phyloP scores from a whole-genome alignment of 2,888 invertebrate genomes.

The Piscicola geometra region DNA sequence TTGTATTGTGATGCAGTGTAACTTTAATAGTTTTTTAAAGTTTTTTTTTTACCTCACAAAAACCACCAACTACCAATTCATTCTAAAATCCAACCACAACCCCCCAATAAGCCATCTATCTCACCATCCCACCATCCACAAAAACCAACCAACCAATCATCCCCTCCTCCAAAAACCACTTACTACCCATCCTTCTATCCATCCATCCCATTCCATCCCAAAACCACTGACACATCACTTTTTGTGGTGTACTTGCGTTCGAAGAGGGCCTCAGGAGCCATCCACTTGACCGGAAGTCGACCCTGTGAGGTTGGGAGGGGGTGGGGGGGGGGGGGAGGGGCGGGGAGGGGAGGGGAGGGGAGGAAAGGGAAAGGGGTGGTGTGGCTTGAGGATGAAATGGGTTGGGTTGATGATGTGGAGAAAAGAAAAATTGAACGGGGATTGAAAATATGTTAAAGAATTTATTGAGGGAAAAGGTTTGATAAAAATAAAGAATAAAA shows the following conservation, averaged over 20 bases:
- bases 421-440: too few relatives aligned
- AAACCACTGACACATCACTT: conserved; percentile 65
- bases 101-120: too few relatives aligned
- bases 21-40: neutral
- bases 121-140: too few relatives aligned
- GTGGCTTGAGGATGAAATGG: too few relatives aligned
- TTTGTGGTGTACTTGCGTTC: conserved; percentile 78
- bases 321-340: neutral
- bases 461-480: neutral
- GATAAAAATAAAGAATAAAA: neutral
- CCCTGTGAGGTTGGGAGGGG: conserved; percentile 59
- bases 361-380: too few relatives aligned
- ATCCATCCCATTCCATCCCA: neutral
- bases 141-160: too few relatives aligned
- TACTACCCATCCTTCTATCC: too few relatives aligned
- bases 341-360: neutral
- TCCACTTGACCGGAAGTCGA: conserved; percentile 94
- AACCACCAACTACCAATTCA: neutral
- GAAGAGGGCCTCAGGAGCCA: conserved; percentile 96
- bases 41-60: neutral
- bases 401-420: too few relatives aligned
- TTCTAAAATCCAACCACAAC: conserved; percentile 2
- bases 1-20: neutral
- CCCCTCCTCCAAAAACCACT: too few relatives aligned
- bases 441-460: too few relatives aligned